Evolutionary conservation across 1,140 invertebrate species (phyloP), one percentile per base, ranked within the genome.

Genomic region (Calephelis virginiensis): DNA sequence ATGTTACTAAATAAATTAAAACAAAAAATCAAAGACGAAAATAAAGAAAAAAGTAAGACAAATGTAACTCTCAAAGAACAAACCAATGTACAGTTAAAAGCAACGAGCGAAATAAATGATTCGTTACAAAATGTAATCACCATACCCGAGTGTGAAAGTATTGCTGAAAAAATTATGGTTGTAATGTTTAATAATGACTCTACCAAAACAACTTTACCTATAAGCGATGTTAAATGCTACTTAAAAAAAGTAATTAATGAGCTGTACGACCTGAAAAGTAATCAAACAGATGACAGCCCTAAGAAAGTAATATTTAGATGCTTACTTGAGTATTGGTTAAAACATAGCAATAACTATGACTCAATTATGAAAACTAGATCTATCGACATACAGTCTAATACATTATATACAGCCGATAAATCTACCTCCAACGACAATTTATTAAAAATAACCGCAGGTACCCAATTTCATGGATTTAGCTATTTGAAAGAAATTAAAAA

Each of bases 291-390:
- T 63, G 63, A 64, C 12, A 75, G 84, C 69, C 85, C 86, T 0
- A 70, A 82, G 1, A 87, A 82, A 68, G 71, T 74, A 7, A 63
- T 90, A 47, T 86, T 90, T 53, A 83, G 80, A 74, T 79, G 71
- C 53, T 68, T 89, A 10, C 68, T 86, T 63, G 82, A 90, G 59
- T 89, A 81, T 73, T 90, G 81, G 82, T 68, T 89, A 14, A 82
- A 78, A 61, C 76, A 82, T 46, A 81, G 77, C 1, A 63, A 64
- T 10, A 17, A 63, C 17, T 77, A 80, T 63, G 43, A 77, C 14
- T 68, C 76, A 3, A 70, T 76, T 4, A 81, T 62, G 65, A 61
- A 61, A 43, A 74, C 70, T 1, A 82, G 78, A 71, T 80, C 82
- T 8, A 72, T 80, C 64, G 71, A 73, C 14, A 76, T 63, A 70